Evolutionary conservation across 2,113 vertebrate species (phyloP), one percentile per base, ranked within the genome.

Genomic region (Daubentonia madagascariensis): DNA sequence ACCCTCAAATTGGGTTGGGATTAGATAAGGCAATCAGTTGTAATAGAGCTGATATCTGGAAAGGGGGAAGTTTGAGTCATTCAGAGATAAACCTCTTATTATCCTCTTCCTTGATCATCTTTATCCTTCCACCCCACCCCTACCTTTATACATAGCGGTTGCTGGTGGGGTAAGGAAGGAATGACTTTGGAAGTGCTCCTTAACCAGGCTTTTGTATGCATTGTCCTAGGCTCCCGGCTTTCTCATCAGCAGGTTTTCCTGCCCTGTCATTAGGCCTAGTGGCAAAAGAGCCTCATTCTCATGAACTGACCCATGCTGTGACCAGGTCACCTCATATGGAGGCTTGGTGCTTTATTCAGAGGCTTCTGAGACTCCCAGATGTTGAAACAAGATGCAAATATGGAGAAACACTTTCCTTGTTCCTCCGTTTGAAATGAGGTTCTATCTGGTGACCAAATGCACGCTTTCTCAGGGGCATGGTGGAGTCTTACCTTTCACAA

Each of bases 241-340:
- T 98, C 98, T 98, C 98, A 98, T 97, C 97, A 98, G 96, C 98
- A 97, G 97, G 91, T 93, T 98, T 95, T 97, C 96, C 95, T 72
- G 43, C 98, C 97, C 97, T 98, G 97, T 98, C 98, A 99, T 99
- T 99, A 99, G 95, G 98, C 94, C 85, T 84, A 22, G 86, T 94
- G 79, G 95, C 85, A 94, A 98, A 98, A 98, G 97, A 98, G 97
- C 76, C 45, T 59, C 95, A 95, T 97, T 89, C 96, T 98, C 89
- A 87, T 52, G 67, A 79, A 90, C 85, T 98, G 98, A 99, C 98
- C 98, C 94, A 91, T 43, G 78, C 96, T 95, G 97, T 94, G 92
- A 97, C 84, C 54, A 81, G 97, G 98, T 98, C 98, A 97, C 16
- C 37, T 88, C 93, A 86, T 78, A 92, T 91, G 67, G 90, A 92